Evolutionary conservation across 2,797 vertebrate genomes (phyloP).

Genomic region (Melanotaenia parkinsoni): DNA sequence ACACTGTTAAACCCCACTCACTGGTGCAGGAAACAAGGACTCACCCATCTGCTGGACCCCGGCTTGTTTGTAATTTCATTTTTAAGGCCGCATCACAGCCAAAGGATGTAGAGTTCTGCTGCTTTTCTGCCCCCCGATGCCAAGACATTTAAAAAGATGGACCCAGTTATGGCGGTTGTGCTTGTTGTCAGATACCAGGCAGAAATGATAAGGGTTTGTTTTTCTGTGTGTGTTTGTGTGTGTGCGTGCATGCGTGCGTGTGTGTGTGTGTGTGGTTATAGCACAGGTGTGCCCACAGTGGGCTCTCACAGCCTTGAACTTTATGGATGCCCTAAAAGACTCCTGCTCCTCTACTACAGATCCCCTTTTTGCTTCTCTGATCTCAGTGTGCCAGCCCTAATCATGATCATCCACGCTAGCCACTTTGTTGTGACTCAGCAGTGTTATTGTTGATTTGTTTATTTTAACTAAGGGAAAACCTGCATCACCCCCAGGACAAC

Average conservation of each 20-base stretch:
- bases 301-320: conserved; percentile 50
- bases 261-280: conserved; percentile 30
- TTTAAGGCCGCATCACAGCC: conserved; percentile 19
- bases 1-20: conserved; percentile 31
- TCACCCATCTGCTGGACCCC: conserved; percentile 23
- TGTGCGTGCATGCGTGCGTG: neutral
- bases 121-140: conserved; percentile 19
- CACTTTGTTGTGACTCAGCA: conserved; percentile 17
- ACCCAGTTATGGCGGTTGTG: conserved; percentile 26
- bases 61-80: conserved; percentile 18
- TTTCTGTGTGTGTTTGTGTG: neutral
- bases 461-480: conserved; percentile 17
- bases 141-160: conserved; percentile 16
- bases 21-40: conserved; percentile 26
- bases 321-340: conserved; percentile 21
- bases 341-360: conserved; percentile 31
- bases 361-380: conserved; percentile 17
- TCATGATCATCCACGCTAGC: conserved; percentile 7
- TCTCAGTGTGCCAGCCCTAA: conserved; percentile 58
- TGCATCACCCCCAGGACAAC: conserved; percentile 10
- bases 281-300: conserved; percentile 56
- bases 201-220: conserved; percentile 37
- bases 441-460: conserved; percentile 17
- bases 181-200: conserved; percentile 25
- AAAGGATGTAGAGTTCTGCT: conserved; percentile 15